These are phyloP conservation scores for Hofmannophila pseudospretella DNA, from an alignment of 2,888 invertebrate species.

Conservation along the genomic window DNA sequence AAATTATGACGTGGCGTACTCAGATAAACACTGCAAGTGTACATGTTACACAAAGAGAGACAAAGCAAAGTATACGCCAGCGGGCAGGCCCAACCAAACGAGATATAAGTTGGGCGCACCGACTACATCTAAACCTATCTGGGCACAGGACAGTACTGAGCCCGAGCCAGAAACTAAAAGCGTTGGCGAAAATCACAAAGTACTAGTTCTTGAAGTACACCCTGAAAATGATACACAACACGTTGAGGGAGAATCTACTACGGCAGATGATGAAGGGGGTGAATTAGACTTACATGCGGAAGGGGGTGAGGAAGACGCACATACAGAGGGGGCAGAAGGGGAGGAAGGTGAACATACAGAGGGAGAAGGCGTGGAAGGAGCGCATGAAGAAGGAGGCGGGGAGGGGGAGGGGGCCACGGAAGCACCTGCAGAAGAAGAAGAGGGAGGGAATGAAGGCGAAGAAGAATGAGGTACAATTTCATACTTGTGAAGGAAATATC, in stretches of 20 bases:
- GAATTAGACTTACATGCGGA: not conserved
- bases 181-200: too few relatives aligned
- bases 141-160: constrained; percentile 34
- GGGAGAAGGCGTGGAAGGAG: not conserved
- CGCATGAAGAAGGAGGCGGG: not conserved
- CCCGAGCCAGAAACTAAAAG: too few relatives aligned
- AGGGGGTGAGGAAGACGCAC: not conserved
- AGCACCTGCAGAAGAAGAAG: not conserved
- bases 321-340: constrained; percentile 6
- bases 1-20: constrained; percentile 41
- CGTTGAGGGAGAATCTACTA: not conserved
- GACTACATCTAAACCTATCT: constrained; percentile 39
- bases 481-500: too few relatives aligned
- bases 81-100: constrained; percentile 12
- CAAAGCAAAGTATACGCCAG: constrained; percentile 27
- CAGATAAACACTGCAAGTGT: constrained; percentile 48
- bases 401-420: not conserved
- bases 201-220: not conserved
- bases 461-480: too few relatives aligned
- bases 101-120: constrained; percentile 40
- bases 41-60: constrained; percentile 38
- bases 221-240: not conserved
- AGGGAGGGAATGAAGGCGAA: too few relatives aligned
- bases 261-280: not conserved
- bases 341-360: not conserved